Conservation (phyloP, 2,797 vertebrate genomes). For the Darevskia mixta region DNA sequence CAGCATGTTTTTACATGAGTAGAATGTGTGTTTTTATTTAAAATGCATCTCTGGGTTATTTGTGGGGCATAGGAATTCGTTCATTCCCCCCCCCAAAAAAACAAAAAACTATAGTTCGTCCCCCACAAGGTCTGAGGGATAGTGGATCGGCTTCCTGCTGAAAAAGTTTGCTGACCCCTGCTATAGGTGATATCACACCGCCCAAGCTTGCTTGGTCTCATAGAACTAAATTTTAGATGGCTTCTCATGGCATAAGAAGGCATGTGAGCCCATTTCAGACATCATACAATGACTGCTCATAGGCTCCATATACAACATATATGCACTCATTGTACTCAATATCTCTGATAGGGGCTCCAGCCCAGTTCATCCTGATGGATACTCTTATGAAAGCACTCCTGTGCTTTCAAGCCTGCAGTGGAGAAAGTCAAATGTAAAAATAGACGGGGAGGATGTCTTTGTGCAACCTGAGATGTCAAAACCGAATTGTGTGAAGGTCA, state of each 20-base stretch:
- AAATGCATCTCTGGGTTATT: too few relatives aligned
- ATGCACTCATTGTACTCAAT: background rate
- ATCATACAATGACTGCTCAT: background rate
- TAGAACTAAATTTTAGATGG: background rate
- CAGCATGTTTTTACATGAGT: too few relatives aligned
- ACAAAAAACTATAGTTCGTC: too few relatives aligned
- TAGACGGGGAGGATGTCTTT: background rate
- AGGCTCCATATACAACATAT: background rate
- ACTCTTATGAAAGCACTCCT: background rate
- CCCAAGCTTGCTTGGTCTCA: background rate
- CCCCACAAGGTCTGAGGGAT: too few relatives aligned
- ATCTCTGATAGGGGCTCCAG: too few relatives aligned
- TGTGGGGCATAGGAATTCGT: too few relatives aligned
- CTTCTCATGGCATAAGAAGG: background rate
- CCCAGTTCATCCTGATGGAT: background rate
- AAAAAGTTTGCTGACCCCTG: too few relatives aligned
- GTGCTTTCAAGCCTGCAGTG: background rate
- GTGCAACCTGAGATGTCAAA: background rate
- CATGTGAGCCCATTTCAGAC: background rate
- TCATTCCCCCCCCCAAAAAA: too few relatives aligned
- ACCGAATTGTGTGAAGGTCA: background rate
- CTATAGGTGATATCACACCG: background rate
- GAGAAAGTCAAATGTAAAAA: slow-evolving; percentile 1
- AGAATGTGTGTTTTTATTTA: too few relatives aligned
- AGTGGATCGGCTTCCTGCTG: too few relatives aligned